These are phyloP conservation scores for Poeciliopsis gracilis DNA, from an alignment of 2,797 vertebrate genomes.

Conservation along the genomic window DNA sequence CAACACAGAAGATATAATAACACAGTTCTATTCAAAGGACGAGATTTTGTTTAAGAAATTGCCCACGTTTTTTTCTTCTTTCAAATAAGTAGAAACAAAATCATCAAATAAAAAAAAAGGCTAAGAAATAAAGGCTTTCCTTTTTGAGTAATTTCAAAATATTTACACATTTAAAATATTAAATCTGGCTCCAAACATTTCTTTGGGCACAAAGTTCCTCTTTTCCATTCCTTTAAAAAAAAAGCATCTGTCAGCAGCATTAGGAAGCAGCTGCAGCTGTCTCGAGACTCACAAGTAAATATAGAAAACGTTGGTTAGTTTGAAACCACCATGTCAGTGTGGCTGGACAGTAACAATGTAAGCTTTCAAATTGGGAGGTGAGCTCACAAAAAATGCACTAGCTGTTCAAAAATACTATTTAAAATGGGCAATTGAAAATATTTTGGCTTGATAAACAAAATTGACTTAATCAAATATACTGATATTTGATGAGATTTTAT, in stretches of 20 bases:
- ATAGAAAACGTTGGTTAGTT: not conserved
- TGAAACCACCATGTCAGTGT: not conserved
- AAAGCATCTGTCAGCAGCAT: not conserved
- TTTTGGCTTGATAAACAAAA: not conserved
- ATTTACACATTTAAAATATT: not conserved
- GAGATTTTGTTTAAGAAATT: not conserved
- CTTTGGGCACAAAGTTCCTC: not conserved
- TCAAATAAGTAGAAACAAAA: not conserved
- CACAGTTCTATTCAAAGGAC: not conserved
- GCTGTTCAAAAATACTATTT: not conserved
- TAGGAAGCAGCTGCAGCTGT: not conserved
- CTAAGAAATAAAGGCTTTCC: not conserved
- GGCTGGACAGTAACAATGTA: not conserved
- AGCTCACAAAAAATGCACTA: not conserved
- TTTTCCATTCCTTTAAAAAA: not conserved
- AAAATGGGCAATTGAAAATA: not conserved
- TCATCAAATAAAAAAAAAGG: not conserved
- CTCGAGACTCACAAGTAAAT: not conserved
- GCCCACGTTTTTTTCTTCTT: not conserved
- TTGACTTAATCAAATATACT: not conserved
- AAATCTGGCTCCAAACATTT: not conserved
- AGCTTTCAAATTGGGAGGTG: not conserved
- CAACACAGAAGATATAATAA: not conserved
- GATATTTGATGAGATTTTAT: not conserved
- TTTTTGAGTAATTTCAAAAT: not conserved